These are phyloP conservation scores for Temnothorax ravouxi DNA, from an alignment of 2,888 invertebrate genomes.

Conservation along the genomic window DNA sequence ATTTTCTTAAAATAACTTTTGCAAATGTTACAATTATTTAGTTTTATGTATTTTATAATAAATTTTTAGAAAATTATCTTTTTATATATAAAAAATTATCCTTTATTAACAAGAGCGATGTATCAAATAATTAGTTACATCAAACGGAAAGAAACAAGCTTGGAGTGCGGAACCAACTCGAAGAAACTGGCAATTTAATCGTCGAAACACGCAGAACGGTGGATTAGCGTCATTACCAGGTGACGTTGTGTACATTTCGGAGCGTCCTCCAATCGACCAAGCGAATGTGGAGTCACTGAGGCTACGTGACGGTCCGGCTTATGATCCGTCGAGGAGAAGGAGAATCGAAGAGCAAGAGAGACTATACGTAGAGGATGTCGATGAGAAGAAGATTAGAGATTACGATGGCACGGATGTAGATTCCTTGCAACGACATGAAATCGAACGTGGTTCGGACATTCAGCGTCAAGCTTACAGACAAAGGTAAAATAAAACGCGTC, in stretches of 20 bases:
- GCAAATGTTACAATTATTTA: neutral
- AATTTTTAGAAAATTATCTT: neutral
- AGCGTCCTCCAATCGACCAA: constrained; percentile 66
- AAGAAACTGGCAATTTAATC: constrained; percentile 91
- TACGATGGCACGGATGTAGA: constrained; percentile 90
- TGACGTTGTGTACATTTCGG: constrained; percentile 78
- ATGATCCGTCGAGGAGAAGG: constrained; percentile 61
- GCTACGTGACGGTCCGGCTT: constrained; percentile 71
- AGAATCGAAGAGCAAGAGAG: constrained; percentile 84
- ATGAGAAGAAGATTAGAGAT: constrained; percentile 87
- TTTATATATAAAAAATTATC: neutral
- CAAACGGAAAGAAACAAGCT: constrained; percentile 89
- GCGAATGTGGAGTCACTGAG: constrained; percentile 66
- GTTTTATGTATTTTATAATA: neutral
- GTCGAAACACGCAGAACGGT: constrained; percentile 87
- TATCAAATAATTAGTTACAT: constrained; percentile 68
- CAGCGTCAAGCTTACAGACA: constrained; percentile 77
- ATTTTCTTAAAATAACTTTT: neutral
- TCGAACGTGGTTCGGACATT: constrained; percentile 92
- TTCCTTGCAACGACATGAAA: constrained; percentile 92
- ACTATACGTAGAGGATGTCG: constrained; percentile 89
- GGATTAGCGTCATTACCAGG: constrained; percentile 83
- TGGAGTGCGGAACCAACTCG: constrained; percentile 93
- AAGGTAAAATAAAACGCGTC: constrained; percentile 61
- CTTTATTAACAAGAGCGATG: neutral